These are phyloP conservation scores for Operophtera brumata DNA, from an alignment of 2,888 invertebrate genomes.

Conservation along the genomic window DNA sequence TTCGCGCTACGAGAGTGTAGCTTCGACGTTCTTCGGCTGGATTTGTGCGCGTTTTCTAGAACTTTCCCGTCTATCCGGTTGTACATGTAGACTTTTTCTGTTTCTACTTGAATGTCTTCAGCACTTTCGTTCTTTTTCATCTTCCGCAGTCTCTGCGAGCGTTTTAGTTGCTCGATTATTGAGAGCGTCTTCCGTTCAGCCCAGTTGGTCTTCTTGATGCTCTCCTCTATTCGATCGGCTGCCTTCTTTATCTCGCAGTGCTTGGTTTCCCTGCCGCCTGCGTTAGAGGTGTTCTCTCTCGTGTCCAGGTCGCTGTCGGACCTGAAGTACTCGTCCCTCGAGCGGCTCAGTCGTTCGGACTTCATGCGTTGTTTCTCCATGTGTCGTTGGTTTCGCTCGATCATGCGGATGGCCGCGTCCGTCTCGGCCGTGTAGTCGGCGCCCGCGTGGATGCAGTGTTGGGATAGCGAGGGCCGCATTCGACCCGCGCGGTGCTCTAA, in stretches of 20 bases:
- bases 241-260: slow-evolving; percentile 66
- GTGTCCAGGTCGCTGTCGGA: slow-evolving; percentile 68
- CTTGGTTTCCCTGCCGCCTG: slow-evolving; percentile 45
- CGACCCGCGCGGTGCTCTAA: slow-evolving; percentile 68
- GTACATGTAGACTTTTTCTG: slow-evolving; percentile 72
- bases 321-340: slow-evolving; percentile 68
- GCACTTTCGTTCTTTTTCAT: slow-evolving; percentile 67
- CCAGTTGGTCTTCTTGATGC: slow-evolving; percentile 77
- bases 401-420: slow-evolving; percentile 79
- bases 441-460: slow-evolving; percentile 69
- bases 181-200: slow-evolving; percentile 73
- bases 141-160: slow-evolving; percentile 68
- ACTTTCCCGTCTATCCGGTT: slow-evolving; percentile 76
- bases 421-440: slow-evolving; percentile 82
- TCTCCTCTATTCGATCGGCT: slow-evolving; percentile 69
- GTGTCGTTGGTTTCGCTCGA: slow-evolving; percentile 81
- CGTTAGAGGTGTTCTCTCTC: slow-evolving; percentile 48
- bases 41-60: slow-evolving; percentile 78
- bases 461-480: slow-evolving; percentile 71
- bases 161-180: slow-evolving; percentile 72
- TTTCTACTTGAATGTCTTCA: slow-evolving; percentile 73
- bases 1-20: slow-evolving; percentile 83
- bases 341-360: slow-evolving; percentile 62
- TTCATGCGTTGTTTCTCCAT: slow-evolving; percentile 80
- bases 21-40: slow-evolving; percentile 70